Base-by-base conservation (phyloP, 1,140 invertebrate species). In the Aphelenchoides fujianensis region DNA sequence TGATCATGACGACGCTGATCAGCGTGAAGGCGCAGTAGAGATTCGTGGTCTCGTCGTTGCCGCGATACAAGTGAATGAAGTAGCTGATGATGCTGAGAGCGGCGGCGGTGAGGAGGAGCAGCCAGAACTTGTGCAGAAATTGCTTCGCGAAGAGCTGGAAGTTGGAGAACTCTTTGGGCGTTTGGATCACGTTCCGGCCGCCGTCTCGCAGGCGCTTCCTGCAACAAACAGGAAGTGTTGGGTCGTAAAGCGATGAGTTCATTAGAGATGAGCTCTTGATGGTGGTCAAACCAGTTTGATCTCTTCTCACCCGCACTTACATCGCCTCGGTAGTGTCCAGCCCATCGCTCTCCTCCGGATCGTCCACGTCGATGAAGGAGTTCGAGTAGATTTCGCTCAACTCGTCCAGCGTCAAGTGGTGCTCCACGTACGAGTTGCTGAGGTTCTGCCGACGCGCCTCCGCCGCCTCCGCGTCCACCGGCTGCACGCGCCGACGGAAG, bases 81-180 rank as follows among this genome's bases (percentile, higher is more conserved):
- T 84, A 84, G 27, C 76, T 82, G n/a, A 81, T 67, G 1, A 84
- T 55, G 1, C 67, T 78, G 7, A 80, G 61, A 37, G 82, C 53
- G 19, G 75, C 74, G n/a, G 79, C 80, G 19, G 72, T 81, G 28
- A 83, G 66, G 1, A 83, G 69, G 19, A 83, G 77, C 9, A 83
- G 36, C 82, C 82, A 83, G 41, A 83, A 83, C 72, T 83, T 82
- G 71, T 82, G 78, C 9, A 84, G 73, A 59, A 84, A 83, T 69
- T 83, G 82, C 27, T 69, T 68, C 16, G 69, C 73, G 52, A 83
- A 82, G 7, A 83, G 55, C 53, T 59, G 36, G 23, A 79, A 41
- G 41, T 82, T 76, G 30, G 67, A 74, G 2, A 75, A 61, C 23
- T 82, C 74, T 48, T 77, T 77, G 19, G 77, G 79, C 9, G 78